Conservation (phyloP, 2,888 invertebrate genomes). For the Protodeltote pygarga region DNA sequence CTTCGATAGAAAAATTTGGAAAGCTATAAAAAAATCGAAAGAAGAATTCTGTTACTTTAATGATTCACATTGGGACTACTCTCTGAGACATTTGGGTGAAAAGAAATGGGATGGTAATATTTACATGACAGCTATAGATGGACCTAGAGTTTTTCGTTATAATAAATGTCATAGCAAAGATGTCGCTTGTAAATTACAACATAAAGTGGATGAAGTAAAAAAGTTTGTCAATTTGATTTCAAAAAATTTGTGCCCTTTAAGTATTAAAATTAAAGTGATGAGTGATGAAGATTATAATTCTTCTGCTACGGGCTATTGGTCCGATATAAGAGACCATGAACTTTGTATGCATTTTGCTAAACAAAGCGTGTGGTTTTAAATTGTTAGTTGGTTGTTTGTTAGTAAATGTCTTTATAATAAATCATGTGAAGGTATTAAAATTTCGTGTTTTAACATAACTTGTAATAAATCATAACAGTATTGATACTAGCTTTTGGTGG, state of each 20-base stretch:
- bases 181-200: conserved; percentile 30
- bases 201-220: conserved; percentile 34
- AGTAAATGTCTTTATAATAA: neutral
- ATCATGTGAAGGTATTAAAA: no score
- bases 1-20: conserved; percentile 61
- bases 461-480: no score
- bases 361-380: conserved; percentile 36
- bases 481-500: no score
- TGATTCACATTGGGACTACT: conserved; percentile 59
- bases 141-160: conserved; percentile 57
- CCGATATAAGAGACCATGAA: conserved; percentile 59
- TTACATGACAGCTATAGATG: conserved; percentile 46
- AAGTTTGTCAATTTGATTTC: conserved; percentile 39
- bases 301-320: conserved; percentile 42
- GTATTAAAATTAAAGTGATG: conserved; percentile 19
- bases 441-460: no score
- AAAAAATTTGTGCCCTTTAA: conserved; percentile 45
- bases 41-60: conserved; percentile 58
- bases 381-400: neutral
- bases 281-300: conserved; percentile 5
- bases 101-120: conserved; percentile 45
- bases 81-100: conserved; percentile 51
- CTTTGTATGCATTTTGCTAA: conserved; percentile 58
- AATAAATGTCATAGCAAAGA: conserved; percentile 38
- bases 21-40: conserved; percentile 48